A percentile compares a stretch with the other conserved stretches of the same genome.
phyloP scores from a whole-genome alignment of 1,140 invertebrate genomes.

The Brachionus asplanchnoidis region DNA sequence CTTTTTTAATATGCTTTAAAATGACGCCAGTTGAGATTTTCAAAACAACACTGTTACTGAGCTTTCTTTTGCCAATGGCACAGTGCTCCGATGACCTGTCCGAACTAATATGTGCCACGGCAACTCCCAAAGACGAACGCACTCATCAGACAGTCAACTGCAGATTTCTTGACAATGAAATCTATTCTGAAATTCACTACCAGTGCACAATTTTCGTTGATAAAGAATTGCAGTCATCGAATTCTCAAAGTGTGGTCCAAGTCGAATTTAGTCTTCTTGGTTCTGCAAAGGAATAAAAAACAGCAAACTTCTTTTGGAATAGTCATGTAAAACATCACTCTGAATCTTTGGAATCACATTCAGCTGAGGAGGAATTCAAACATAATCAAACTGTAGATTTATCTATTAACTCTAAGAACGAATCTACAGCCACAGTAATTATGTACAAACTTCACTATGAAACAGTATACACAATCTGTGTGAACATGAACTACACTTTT shows the following conservation, averaged over 20 bases:
- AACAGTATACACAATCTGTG: not conserved
- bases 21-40: not conserved
- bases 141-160: constrained; percentile 15
- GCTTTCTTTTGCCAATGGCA: not conserved
- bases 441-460: constrained; percentile 18
- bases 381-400: not conserved
- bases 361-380: not conserved
- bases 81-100: not conserved
- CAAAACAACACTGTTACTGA: not conserved
- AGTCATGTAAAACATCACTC: not conserved
- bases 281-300: not conserved
- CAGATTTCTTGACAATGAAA: not conserved
- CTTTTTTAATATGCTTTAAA: not conserved
- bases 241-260: not conserved
- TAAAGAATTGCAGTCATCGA: not conserved
- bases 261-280: not conserved
- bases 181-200: not conserved
- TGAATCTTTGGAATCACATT: not conserved
- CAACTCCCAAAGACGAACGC: not conserved
- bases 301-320: constrained; percentile 1
- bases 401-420: not conserved
- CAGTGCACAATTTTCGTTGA: not conserved
- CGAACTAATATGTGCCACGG: not conserved
- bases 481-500: not conserved
- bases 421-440: not conserved